phyloP scores from a whole-genome alignment of 2,113 vertebrate species.

The Pleuronectes platessa region DNA sequence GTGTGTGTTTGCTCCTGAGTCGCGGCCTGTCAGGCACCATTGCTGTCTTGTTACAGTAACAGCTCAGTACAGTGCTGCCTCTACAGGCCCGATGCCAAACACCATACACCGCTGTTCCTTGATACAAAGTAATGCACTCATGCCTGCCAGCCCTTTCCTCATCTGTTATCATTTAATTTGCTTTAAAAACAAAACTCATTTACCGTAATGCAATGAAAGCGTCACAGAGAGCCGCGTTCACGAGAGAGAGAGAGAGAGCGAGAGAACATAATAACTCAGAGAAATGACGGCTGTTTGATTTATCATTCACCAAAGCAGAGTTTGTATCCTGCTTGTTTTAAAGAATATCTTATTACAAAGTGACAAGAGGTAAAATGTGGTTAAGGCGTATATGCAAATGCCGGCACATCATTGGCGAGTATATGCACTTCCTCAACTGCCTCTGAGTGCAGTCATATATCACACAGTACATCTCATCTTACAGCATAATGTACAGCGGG shows the following conservation, averaged over 20 bases:
- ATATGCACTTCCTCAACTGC: slow-evolving; percentile 4
- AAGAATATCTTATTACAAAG: slow-evolving; percentile 5
- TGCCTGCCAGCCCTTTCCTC: slow-evolving; percentile 30
- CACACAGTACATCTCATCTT: slow-evolving; percentile 15
- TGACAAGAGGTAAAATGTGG: background rate
- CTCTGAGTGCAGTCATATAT: slow-evolving; percentile 9
- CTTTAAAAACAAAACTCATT: slow-evolving; percentile 35
- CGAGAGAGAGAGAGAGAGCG: background rate
- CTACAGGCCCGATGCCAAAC: slow-evolving; percentile 51
- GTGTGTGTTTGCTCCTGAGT: slow-evolving; percentile 10
- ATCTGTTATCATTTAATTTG: slow-evolving; percentile 52
- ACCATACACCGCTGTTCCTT: slow-evolving; percentile 14
- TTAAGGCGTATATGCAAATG: slow-evolving; percentile 8
- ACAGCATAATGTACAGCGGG: slow-evolving; percentile 9
- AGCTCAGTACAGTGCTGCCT: slow-evolving; percentile 42
- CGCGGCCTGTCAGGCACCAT: slow-evolving; percentile 47
- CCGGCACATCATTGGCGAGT: slow-evolving; percentile 15
- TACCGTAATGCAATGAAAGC: slow-evolving; percentile 15
- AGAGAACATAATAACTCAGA: slow-evolving; percentile 1
- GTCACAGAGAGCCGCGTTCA: background rate
- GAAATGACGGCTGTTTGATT: background rate
- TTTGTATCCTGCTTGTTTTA: slow-evolving; percentile 10
- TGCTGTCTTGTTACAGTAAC: slow-evolving; percentile 55
- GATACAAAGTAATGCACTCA: slow-evolving; percentile 48
- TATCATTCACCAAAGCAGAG: background rate